phyloP scores from a whole-genome alignment of 2,888 invertebrate species.

The Patella pellucida region DNA sequence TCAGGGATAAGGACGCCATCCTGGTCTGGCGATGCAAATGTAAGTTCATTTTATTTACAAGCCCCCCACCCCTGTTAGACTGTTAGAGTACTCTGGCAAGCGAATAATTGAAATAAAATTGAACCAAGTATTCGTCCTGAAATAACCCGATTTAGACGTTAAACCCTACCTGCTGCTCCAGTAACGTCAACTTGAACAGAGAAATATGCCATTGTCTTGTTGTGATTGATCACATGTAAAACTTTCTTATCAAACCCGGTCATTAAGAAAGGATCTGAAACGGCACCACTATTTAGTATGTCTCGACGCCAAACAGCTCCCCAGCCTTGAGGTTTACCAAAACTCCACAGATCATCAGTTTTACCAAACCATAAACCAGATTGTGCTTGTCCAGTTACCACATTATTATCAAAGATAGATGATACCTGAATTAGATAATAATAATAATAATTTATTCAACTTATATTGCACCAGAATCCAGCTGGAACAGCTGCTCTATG shows the following conservation, averaged over 20 bases:
- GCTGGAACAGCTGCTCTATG: too few species aligned
- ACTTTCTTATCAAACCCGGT: conserved; percentile 42
- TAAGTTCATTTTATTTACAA: too few species aligned
- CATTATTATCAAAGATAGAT: conserved; percentile 40
- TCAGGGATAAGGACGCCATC: too few species aligned
- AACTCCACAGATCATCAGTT: conserved; percentile 41
- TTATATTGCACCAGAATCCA: too few species aligned
- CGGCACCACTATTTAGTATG: conserved; percentile 10
- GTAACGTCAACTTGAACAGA: conserved; percentile 34
- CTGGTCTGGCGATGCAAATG: too few species aligned
- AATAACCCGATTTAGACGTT: not conserved
- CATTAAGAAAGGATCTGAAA: conserved; percentile 41
- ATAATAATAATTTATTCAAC: too few species aligned
- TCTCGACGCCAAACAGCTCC: conserved; percentile 40
- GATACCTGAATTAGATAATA: conserved; percentile 31
- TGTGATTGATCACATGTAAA: conserved; percentile 30
- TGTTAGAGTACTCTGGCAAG: too few species aligned
- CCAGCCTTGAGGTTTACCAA: conserved; percentile 44
- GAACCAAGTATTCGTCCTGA: too few species aligned
- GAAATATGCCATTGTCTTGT: not conserved
- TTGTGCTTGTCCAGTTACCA: conserved; percentile 43
- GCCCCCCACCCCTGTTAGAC: too few species aligned
- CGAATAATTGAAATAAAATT: too few species aligned
- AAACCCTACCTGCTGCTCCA: conserved; percentile 36
- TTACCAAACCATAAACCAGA: conserved; percentile 39